Percentiles rank a stretch among this genome's conserved stretches.
Evolutionary conservation across 1,140 invertebrate species (phyloP).

Genomic region (Hycleus cichorii): DNA sequence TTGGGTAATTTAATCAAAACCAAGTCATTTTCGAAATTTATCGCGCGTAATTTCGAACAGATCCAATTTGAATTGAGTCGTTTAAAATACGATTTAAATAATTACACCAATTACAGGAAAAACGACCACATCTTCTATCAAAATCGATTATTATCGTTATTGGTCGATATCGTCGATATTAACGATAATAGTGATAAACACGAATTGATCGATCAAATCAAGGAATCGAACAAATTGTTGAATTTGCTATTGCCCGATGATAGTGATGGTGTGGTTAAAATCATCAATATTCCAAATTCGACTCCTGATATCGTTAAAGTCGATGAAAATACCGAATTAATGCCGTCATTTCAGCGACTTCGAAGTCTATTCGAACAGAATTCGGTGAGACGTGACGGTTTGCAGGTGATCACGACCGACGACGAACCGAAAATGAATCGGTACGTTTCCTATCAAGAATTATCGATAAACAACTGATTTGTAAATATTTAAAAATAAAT

Average conservation of each 20-base stretch:
- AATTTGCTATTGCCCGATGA: background rate
- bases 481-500: too few species aligned
- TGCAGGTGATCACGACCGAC: too few species aligned
- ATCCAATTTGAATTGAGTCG: background rate
- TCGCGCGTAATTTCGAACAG: conserved; percentile 2
- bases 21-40: background rate
- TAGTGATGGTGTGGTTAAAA: too few species aligned
- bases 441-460: too few species aligned
- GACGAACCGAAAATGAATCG: too few species aligned
- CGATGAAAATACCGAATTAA: too few species aligned
- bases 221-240: background rate
- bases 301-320: too few species aligned
- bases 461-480: too few species aligned
- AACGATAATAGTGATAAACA: background rate
- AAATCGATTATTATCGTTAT: background rate
- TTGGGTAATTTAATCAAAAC: background rate
- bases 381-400: too few species aligned
- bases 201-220: background rate
- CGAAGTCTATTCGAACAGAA: background rate
- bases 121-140: conserved; percentile 7
- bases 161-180: background rate
- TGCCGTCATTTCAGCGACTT: background rate
- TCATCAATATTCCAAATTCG: too few species aligned
- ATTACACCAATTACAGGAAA: background rate
- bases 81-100: background rate